Conservation (phyloP, 1,140 invertebrate species). For the Orussus abietinus region DNA sequence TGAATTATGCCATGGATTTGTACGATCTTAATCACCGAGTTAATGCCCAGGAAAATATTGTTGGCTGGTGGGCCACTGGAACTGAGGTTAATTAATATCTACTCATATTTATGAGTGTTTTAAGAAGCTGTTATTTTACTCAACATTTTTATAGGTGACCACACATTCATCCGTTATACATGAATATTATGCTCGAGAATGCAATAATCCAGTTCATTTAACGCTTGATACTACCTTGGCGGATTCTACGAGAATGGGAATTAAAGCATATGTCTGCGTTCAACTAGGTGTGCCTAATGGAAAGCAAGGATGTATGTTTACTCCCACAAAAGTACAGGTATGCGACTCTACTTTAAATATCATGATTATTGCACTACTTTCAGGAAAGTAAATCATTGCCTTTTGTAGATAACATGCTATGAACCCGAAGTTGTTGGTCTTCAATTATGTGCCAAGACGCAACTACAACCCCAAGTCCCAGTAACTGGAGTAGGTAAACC, state of each 20-base stretch:
- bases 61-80: constrained; percentile 97
- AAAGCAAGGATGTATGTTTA: constrained; percentile 95
- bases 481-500: constrained; percentile 30
- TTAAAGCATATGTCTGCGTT: constrained; percentile 84
- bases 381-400: not conserved
- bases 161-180: constrained; percentile 96
- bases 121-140: not conserved
- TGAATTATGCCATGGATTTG: constrained; percentile 93
- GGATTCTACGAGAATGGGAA: constrained; percentile 74
- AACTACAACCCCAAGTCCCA: constrained; percentile 37
- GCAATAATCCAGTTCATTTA: constrained; percentile 89
- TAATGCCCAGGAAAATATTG: constrained; percentile 85
- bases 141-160: constrained; percentile 62
- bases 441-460: constrained; percentile 73
- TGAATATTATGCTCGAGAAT: constrained; percentile 93
- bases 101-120: not conserved
- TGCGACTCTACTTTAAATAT: constrained; percentile 2
- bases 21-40: constrained; percentile 92
- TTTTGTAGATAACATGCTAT: constrained; percentile 67
- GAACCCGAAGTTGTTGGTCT: constrained; percentile 85
- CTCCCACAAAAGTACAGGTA: constrained; percentile 78
- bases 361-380: not conserved
- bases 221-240: constrained; percentile 88
- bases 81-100: constrained; percentile 59
- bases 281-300: constrained; percentile 73